Evolutionary conservation across 1,140 invertebrate species (phyloP).

Genomic region (Ceratina calcarata): DNA sequence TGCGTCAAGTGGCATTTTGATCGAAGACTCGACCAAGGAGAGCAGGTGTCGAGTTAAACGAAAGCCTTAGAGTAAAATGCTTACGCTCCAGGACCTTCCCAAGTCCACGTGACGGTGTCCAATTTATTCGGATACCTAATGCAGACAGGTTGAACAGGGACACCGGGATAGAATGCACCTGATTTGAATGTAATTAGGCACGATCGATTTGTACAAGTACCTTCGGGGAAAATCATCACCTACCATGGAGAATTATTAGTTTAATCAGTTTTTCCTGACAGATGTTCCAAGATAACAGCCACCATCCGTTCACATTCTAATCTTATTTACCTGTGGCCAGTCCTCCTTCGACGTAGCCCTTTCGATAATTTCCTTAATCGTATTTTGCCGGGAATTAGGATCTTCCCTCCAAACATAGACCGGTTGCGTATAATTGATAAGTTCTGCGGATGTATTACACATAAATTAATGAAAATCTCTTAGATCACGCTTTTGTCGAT

Average conservation of each 20-base stretch:
- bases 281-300: background rate
- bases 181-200: slow-evolving; percentile 97
- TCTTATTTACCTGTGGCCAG: slow-evolving; percentile 91
- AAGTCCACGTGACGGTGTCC: slow-evolving; percentile 98
- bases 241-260: slow-evolving; percentile 72
- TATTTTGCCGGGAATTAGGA: slow-evolving; percentile 93
- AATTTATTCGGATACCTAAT: slow-evolving; percentile 95
- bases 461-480: background rate
- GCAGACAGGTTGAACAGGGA: slow-evolving; percentile 96
- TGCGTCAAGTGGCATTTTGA: background rate
- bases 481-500: too few species aligned
- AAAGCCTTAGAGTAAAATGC: slow-evolving; percentile 73
- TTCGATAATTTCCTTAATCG: slow-evolving; percentile 93
- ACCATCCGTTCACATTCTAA: background rate
- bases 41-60: background rate
- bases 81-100: slow-evolving; percentile 97
- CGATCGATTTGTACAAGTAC: slow-evolving; percentile 96
- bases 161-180: slow-evolving; percentile 94
- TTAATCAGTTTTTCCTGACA: background rate
- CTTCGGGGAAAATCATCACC: slow-evolving; percentile 97
- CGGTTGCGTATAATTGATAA: slow-evolving; percentile 96
- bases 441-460: slow-evolving; percentile 80
- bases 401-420: slow-evolving; percentile 96
- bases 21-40: too few species aligned
- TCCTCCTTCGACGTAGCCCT: slow-evolving; percentile 90